A percentile compares a stretch with the other conserved stretches of the same genome.
Conservation (phyloP, 2,888 invertebrate genomes). For the Hirtodrosophila alboralis region DNA sequence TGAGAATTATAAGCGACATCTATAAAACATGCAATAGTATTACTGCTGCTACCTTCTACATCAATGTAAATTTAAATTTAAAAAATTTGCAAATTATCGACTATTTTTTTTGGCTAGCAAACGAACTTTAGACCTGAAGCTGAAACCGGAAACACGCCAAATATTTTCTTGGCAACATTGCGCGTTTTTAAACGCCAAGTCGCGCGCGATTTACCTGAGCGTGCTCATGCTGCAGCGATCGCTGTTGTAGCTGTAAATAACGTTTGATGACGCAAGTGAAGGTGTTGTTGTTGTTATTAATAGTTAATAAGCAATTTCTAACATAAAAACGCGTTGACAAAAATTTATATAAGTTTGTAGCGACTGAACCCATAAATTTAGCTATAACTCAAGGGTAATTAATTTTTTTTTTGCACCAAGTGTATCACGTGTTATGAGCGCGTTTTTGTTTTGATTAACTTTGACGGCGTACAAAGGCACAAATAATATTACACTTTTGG, state of each 20-base stretch:
- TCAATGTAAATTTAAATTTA: no score
- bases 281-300: conserved; percentile 3
- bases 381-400: conserved; percentile 14
- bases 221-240: conserved; percentile 19
- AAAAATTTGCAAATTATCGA: no score
- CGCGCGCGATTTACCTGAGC: conserved; percentile 52
- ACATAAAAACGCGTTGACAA: conserved; percentile 22
- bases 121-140: no score
- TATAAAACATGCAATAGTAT: no score
- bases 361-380: conserved; percentile 39
- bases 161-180: not conserved
- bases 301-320: conserved; percentile 1
- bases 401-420: not conserved
- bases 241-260: conserved; percentile 22
- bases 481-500: conserved; percentile 30
- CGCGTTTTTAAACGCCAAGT: conserved; percentile 17
- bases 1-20: no score
- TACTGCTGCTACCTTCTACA: no score
- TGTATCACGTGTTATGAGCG: conserved; percentile 47
- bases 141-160: no score
- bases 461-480: conserved; percentile 8
- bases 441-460: conserved; percentile 25
- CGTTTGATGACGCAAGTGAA: conserved; percentile 41
- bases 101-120: no score
- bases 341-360: conserved; percentile 37